Evolutionary conservation across 1,140 invertebrate species (phyloP).

Genomic region (Tetranychus urticae): DNA sequence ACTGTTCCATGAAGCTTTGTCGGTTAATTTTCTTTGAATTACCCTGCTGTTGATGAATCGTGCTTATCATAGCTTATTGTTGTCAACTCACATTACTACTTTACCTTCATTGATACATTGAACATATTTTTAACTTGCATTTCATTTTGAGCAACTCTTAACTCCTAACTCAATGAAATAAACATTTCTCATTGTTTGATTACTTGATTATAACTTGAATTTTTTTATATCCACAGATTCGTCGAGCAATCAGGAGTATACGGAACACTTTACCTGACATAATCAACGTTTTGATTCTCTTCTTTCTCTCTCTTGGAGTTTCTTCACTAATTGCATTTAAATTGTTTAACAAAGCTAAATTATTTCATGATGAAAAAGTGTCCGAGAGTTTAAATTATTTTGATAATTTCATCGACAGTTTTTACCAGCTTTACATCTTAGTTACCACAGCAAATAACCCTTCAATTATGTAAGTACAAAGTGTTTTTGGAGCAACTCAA

Average conservation of each 20-base stretch:
- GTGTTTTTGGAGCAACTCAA: too few species aligned
- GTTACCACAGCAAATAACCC: constrained; percentile 31
- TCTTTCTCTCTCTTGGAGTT: constrained; percentile 23
- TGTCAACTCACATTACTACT: too few species aligned
- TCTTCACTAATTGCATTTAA: constrained; percentile 28
- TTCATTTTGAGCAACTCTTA: too few species aligned
- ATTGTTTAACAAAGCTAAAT: constrained; percentile 22
- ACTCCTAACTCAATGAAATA: too few species aligned
- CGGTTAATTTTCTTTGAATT: too few species aligned
- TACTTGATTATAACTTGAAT: not conserved
- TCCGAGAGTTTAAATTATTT: constrained; percentile 20
- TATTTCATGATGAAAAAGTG: not conserved
- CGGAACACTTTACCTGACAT: constrained; percentile 27
- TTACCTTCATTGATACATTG: too few species aligned
- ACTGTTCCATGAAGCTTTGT: too few species aligned
- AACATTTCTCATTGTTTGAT: too few species aligned
- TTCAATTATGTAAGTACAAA: constrained; percentile 26
- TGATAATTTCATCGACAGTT: constrained; percentile 21
- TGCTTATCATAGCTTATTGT: too few species aligned
- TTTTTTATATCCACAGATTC: constrained; percentile 18
- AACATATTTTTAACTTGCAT: too few species aligned
- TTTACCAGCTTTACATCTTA: constrained; percentile 28
- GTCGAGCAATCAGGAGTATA: constrained; percentile 28
- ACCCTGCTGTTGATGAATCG: too few species aligned
- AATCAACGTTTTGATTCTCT: constrained; percentile 25